Base-by-base conservation (phyloP, 2,888 invertebrate species). In the Sussaba pulchella region DNA sequence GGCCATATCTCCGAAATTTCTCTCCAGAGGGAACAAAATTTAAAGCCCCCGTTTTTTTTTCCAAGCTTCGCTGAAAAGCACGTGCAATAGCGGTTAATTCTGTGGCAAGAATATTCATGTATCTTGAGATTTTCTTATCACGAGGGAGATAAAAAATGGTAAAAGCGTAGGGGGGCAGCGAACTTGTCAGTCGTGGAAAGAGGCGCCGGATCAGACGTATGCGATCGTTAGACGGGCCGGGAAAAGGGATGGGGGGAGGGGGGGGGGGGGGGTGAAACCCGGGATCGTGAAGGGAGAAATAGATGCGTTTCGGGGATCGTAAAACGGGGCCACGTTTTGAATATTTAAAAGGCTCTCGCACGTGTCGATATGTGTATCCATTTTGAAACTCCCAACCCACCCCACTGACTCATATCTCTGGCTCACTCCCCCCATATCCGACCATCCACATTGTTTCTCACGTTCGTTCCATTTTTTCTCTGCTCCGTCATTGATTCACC, bases 241-340 rank as follows among this genome's bases (percentile, higher is more conserved):
- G 24, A 54, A 31, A 54, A 12, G 24, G 14, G 31, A 14, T 14
- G 8, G n/a, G 54, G 54, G 26, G 5, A 26, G 8, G 3, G 12
- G 10, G 9, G 26, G 10, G 31, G 17, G 26, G 14, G 14, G 36
- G 54, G 24, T 1, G 52, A 54, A 2, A n/a, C n/a, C n/a, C 4
- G 31, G 31, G 31, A 5, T 31, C 4, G 31, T 31, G 31, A 54
- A 54, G 52, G 26, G 21, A 31, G 17, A 57, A 26, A 52, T 52
- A 8, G 8, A 26, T 21, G 39, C 52, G 36, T 50, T 67, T 50
- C 52, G 52, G 52, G 36, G 45, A 70, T 64, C 74, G 59, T 72
- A 75, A 73, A 81, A 83, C 39, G 74, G 57, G 64, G 77, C 57
- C 52, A 57, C 64, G 47, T 75, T 74, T 75, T 82, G 78, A 82